phyloP scores from a whole-genome alignment of 1,140 invertebrate species.

The Orius insidiosus region DNA sequence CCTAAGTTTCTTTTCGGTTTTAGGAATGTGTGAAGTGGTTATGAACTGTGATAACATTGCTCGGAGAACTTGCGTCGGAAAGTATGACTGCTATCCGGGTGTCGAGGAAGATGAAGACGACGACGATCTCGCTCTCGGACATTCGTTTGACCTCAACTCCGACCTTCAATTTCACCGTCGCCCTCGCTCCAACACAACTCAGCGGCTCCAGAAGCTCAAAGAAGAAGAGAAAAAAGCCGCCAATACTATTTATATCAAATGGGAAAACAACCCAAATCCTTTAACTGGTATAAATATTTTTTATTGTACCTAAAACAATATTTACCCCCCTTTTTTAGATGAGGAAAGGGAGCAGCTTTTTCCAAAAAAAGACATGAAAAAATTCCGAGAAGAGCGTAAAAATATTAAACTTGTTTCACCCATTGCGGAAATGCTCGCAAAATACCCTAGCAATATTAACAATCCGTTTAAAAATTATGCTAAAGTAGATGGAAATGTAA shows the following conservation, averaged over 20 bases:
- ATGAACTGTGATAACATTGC: slow-evolving; percentile 59
- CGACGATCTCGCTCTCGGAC: slow-evolving; percentile 40
- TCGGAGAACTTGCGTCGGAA: slow-evolving; percentile 36
- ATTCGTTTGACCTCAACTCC: slow-evolving; percentile 51
- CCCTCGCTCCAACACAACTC: slow-evolving; percentile 66
- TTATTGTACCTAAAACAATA: too few relatives aligned
- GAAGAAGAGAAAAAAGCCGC: slow-evolving; percentile 62
- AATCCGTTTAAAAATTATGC: slow-evolving; percentile 81
- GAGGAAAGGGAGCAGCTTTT: slow-evolving; percentile 53
- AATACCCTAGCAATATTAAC: slow-evolving; percentile 50
- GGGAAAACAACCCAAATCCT: slow-evolving; percentile 31
- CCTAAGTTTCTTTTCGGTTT: too few relatives aligned
- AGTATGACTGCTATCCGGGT: slow-evolving; percentile 52
- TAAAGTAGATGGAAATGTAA: slow-evolving; percentile 73
- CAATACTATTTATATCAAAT: slow-evolving; percentile 61
- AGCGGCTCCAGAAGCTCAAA: slow-evolving; percentile 75
- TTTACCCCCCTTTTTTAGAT: slow-evolving; percentile 26
- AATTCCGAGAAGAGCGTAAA: slow-evolving; percentile 26
- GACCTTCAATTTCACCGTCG: slow-evolving; percentile 30
- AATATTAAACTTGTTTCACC: slow-evolving; percentile 30
- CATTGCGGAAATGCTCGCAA: slow-evolving; percentile 53
- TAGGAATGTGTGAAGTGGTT: slow-evolving; percentile 57
- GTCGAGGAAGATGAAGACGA: slow-evolving; percentile 60
- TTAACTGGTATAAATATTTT: slow-evolving; percentile 13
- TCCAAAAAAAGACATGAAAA: slow-evolving; percentile 31